A percentile compares a stretch with the other conserved stretches of the same genome.
Conservation (phyloP, 2,888 invertebrate species). For the Pasiphila rectangulata region DNA sequence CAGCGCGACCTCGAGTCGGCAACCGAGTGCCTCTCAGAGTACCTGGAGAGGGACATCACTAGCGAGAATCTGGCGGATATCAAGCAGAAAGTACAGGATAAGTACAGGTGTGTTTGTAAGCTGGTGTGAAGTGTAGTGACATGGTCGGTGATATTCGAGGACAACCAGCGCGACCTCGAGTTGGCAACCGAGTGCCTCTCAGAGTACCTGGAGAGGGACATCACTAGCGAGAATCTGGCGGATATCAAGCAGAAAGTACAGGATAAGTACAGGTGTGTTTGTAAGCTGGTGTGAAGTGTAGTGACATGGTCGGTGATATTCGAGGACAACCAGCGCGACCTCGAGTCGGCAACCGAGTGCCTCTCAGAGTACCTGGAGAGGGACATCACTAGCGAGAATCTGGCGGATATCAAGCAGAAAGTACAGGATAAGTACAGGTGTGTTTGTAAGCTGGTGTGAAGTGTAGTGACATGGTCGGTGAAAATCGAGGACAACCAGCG, state of each 20-base stretch:
- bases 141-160: constrained; percentile 99
- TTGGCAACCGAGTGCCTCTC: constrained; percentile 93
- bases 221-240: background rate
- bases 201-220: background rate
- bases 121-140: too few species aligned
- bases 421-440: background rate
- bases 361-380: background rate
- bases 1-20: constrained; percentile 98
- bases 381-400: background rate
- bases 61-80: constrained; percentile 98
- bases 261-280: background rate
- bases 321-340: constrained; percentile 98
- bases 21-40: constrained; percentile 98
- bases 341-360: constrained; percentile 98
- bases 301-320: constrained; percentile 98
- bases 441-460: too few species aligned
- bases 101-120: too few species aligned
- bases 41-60: constrained; percentile 98
- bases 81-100: constrained; percentile 99
- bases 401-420: constrained; percentile 45
- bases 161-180: constrained; percentile 98
- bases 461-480: too few species aligned
- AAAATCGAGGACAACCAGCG: constrained; percentile 99
- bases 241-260: constrained; percentile 45
- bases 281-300: too few species aligned